A percentile compares a stretch with the other conserved stretches of the same genome.
Conservation (phyloP, 2,797 vertebrate species). For the Austrolebias charrua region DNA sequence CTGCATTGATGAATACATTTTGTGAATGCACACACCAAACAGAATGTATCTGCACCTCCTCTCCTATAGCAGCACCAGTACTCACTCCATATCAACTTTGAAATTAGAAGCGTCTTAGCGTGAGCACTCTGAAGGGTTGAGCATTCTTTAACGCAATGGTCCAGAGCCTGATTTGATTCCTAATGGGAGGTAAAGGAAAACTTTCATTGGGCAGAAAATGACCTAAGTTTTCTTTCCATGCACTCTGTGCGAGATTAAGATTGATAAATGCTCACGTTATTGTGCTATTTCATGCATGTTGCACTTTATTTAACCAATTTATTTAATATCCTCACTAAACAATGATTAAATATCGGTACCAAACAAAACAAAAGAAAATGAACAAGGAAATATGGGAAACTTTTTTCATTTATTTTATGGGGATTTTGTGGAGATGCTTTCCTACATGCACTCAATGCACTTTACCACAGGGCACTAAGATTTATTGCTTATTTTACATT, state of each 20-base stretch:
- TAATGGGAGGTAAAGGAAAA: conserved; percentile 82
- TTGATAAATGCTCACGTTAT: conserved; percentile 78
- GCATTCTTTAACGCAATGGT: conserved; percentile 66
- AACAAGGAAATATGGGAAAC: conserved; percentile 14
- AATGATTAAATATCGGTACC: conserved; percentile 69
- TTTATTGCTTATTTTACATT: conserved; percentile 10
- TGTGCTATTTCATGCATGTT: conserved; percentile 67
- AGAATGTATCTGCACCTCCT: conserved; percentile 20
- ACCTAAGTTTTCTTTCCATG: conserved; percentile 76
- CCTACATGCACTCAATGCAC: conserved; percentile 3
- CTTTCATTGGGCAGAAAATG: conserved; percentile 80
- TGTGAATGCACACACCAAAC: too few relatives aligned
- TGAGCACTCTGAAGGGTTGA: conserved; percentile 34
- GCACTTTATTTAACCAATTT: conserved; percentile 68
- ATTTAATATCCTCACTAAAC: conserved; percentile 73
- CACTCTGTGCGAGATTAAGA: conserved; percentile 71
- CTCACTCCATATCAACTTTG: conserved; percentile 54
- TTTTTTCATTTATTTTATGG: conserved; percentile 13
- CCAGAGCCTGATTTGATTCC: conserved; percentile 78
- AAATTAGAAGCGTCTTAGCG: conserved; percentile 61
- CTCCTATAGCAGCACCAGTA: too few relatives aligned
- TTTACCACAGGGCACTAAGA: neutral
- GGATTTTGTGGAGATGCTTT: neutral
- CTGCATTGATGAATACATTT: conserved; percentile 14
- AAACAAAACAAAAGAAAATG: conserved; percentile 48